Evolutionary conservation across 2,797 vertebrate genomes (phyloP).

Genomic region (Perodicticus potto): DNA sequence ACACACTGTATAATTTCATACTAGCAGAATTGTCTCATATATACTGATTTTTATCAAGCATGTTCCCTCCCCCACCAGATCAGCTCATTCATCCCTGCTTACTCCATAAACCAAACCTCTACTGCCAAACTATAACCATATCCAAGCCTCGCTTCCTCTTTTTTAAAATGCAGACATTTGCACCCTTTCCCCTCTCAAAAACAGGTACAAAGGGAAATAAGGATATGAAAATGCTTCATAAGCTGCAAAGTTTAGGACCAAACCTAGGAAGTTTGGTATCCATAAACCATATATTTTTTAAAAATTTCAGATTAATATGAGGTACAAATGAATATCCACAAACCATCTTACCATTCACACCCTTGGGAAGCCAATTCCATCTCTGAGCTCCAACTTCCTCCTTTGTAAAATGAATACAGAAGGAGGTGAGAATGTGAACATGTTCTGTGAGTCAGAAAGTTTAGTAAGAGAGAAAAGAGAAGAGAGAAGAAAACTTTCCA

Average conservation of each 20-base stretch:
- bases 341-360: not conserved
- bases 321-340: too few relatives aligned
- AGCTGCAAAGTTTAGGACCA: not conserved
- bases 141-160: not conserved
- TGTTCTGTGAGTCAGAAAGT: not conserved
- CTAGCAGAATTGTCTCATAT: not conserved
- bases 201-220: not conserved
- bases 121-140: too few relatives aligned
- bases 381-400: not conserved
- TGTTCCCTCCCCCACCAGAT: not conserved
- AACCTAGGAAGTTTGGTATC: not conserved
- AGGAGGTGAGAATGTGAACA: not conserved
- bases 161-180: not conserved
- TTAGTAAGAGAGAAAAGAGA: not conserved
- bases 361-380: not conserved
- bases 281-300: too few relatives aligned
- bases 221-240: too few relatives aligned
- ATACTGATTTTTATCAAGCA: not conserved
- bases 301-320: too few relatives aligned
- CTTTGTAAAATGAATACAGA: not conserved
- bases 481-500: rapidly evolving
- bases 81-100: not conserved
- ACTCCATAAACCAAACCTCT: rapidly evolving
- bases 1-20: not conserved
- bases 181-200: too few relatives aligned